Evolutionary conservation across 2,888 invertebrate genomes (phyloP), one percentile per base, ranked within the genome.

Genomic region (Eudemis profundana): DNA sequence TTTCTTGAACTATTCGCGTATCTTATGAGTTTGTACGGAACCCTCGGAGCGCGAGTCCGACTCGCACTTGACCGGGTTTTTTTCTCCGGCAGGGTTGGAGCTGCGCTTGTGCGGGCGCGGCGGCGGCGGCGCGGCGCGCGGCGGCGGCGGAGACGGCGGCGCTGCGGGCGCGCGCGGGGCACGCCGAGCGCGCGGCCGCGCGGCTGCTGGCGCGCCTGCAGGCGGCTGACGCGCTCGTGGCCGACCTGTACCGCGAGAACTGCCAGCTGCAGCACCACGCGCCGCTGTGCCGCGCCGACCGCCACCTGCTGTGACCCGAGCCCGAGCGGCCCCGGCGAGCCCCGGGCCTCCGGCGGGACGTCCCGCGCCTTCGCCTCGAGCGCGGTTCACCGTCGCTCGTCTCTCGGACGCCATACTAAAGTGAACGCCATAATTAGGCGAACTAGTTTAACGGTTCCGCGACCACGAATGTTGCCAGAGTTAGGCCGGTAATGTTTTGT

Each of bases 191-290:
- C 83, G 90, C 74, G 76, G 81, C 67, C 78, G 83, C 69, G 74
- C 89, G 71, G 73, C 86, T 73, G 73, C 85, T 56, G 83, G 95
- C 95, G 73, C 94, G 94, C 72, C 85, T 96, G 68, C 93, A 94
- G 27, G 93, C 93, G 74, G 94, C 95, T 17, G 96, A 96, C 80
- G 80, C 95, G 69, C 86, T 96, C 27, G 95, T 95, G 10, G 95
- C 95, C 83, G 95, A 96, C 76, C 86, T 96, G 64, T 96, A 95
- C 79, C 93, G 96, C 47, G 96, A 96, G 82, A 96, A 96, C 84
- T 94, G 96, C 14, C 94, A 95, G 83, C 87, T 96, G 57, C 92
- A 94, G 62, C 94, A 68, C 47, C 62, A n/a, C 50, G 21, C 53
- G 23, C 33, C 33, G 33, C 33, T 33, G 33, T 5, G 3, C 3